These are phyloP conservation scores for Ophion slaviceki DNA, from an alignment of 2,888 invertebrate species.

Conservation along the genomic window DNA sequence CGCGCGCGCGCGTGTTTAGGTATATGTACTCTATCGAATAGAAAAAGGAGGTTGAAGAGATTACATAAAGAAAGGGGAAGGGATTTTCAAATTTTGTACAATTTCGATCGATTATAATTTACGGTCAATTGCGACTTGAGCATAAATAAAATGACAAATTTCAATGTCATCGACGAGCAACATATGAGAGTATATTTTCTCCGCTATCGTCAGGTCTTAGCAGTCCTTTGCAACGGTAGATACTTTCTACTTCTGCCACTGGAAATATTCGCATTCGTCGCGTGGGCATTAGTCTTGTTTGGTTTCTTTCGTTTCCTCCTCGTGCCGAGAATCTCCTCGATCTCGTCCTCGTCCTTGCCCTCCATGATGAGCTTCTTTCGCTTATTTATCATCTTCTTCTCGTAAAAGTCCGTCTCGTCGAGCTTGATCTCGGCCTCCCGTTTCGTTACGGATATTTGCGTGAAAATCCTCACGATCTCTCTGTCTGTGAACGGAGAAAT, in stretches of 20 bases:
- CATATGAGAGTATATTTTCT: not conserved
- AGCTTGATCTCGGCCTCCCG: constrained; percentile 96
- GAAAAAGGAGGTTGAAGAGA: not conserved
- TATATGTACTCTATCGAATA: not conserved
- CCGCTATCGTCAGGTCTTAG: constrained; percentile 34
- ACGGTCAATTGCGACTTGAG: constrained; percentile 49
- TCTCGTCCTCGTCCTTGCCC: constrained; percentile 92
- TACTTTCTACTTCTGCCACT: not conserved
- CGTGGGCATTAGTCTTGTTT: constrained; percentile 63
- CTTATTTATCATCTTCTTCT: constrained; percentile 93
- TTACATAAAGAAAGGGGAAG: constrained; percentile 7
- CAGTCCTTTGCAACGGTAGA: not conserved
- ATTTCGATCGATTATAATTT: constrained; percentile 35
- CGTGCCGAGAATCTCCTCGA: constrained; percentile 86
- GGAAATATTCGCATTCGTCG: constrained; percentile 21
- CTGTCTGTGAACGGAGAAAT: constrained; percentile 86
- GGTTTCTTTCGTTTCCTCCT: constrained; percentile 79
- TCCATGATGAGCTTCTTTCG: constrained; percentile 94
- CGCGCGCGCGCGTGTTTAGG: not conserved
- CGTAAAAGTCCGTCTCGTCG: constrained; percentile 96
- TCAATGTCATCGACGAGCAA: constrained; percentile 1
- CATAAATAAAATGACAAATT: constrained; percentile 49
- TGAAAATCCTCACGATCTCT: constrained; percentile 95
- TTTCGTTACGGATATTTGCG: constrained; percentile 96
- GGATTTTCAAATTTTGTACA: constrained; percentile 33